A percentile compares a stretch with the other conserved stretches of the same genome.
Evolutionary conservation across 1,140 invertebrate species (phyloP).

Genomic region (Dryas iulia): DNA sequence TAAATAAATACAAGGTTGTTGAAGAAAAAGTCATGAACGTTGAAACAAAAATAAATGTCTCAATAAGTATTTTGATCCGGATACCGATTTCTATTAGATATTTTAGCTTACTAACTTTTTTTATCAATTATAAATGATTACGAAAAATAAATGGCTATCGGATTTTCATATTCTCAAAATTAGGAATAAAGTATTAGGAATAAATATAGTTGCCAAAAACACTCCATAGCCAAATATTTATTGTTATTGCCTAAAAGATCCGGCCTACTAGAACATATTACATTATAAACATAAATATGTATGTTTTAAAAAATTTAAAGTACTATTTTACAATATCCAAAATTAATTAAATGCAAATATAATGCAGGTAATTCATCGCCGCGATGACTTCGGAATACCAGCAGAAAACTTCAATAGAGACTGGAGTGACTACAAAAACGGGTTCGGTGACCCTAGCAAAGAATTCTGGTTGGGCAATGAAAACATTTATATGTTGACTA

Average conservation of each 20-base stretch:
- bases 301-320: not conserved
- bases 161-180: not conserved
- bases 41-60: not conserved
- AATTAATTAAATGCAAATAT: not conserved
- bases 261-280: not conserved
- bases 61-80: not conserved
- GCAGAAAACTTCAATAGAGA: constrained; percentile 96
- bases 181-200: too few species aligned
- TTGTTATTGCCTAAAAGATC: too few species aligned
- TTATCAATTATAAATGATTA: not conserved
- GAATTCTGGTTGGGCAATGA: constrained; percentile 98
- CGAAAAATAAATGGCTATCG: not conserved
- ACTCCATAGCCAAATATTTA: too few species aligned
- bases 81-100: not conserved
- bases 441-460: constrained; percentile 93
- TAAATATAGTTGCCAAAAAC: too few species aligned
- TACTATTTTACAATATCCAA: not conserved
- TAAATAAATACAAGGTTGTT: not conserved
- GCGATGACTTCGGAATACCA: constrained; percentile 92
- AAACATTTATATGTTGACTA: constrained; percentile 97
- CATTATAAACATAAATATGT: not conserved
- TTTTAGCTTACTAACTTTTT: not conserved
- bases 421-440: constrained; percentile 97
- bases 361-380: constrained; percentile 90
- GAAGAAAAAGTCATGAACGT: not conserved